Evolutionary conservation across 2,113 vertebrate species (phyloP), one percentile per base, ranked within the genome.

Genomic region (Orientallactaga bullata): DNA sequence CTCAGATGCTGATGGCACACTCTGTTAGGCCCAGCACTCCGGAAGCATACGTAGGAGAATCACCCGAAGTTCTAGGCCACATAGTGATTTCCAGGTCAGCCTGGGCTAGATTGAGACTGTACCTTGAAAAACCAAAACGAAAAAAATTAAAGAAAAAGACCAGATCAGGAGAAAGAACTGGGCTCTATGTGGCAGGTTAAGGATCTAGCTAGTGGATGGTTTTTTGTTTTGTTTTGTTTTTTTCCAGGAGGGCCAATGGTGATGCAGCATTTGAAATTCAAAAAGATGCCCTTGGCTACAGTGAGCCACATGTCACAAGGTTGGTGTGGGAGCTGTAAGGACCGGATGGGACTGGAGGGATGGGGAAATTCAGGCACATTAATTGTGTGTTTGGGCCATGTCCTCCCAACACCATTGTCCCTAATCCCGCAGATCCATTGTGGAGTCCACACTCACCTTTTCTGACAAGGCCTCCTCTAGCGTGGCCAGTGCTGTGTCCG

Each of bases 391-490:
- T 39, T 51, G 68, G 5, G 30, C 35, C 17, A 30, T 47, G 9
- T 68, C 47, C 15, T 65, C 68, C 39, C n/a, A 65, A 3, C 15
- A 8, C 4, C 7, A 0, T 23, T 88, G n/a, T 73, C n/a, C 39
- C 86, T 35, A 35, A 26, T 42, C 32, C 32, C 8, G 37, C 55
- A 55, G 2, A 2, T 20, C 17, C 0, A 0, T 8, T 66, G 5
- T 30, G 24, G 7, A 66, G 51, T 30, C 17, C 28, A 81, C 26
- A n/a, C 96, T 96, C 98, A 99, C 99, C 99, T 99, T 99, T 95
- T 99, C 99, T 42, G 99, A 99, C 0, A 99, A 98, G 47, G 99
- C 99, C 95, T 99, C 99, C 96, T 99, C 99, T 85, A 99, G 97
- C 0, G 99, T 99, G 10, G 99, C 98, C 89, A 99, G 98, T 0